Conservation (phyloP, 2,797 vertebrate genomes). For the Champsocephalus esox region DNA sequence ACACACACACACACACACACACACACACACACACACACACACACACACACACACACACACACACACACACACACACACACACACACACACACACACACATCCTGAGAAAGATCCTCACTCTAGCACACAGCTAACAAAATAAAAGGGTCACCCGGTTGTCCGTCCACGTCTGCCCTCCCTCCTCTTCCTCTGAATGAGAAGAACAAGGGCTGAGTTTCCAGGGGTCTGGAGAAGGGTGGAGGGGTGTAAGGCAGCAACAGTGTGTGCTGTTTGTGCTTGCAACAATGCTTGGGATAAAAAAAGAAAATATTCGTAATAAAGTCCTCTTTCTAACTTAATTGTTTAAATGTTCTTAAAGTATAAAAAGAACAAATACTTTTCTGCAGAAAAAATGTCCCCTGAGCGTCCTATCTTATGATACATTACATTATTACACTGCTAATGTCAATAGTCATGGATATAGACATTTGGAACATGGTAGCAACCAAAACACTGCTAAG, state of each 20-base stretch:
- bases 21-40: conserved; percentile 22
- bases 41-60: conserved; percentile 16
- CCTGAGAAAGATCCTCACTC: conserved; percentile 36
- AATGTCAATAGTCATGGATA: background rate
- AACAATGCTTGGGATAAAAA: conserved; percentile 40
- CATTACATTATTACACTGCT: background rate
- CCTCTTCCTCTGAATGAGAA: conserved; percentile 49
- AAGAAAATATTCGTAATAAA: conserved; percentile 3
- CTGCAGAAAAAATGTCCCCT: background rate
- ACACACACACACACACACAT: conserved; percentile 18
- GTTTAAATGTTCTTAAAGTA: background rate
- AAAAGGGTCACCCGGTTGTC: conserved; percentile 56
- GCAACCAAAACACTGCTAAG: background rate
- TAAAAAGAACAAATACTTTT: background rate
- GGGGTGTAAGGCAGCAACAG: conserved; percentile 30
- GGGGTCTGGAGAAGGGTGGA: conserved; percentile 39
- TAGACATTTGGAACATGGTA: too few relatives aligned
- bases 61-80: conserved; percentile 22
- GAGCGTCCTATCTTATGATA: background rate
- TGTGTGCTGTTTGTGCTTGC: conserved; percentile 20
- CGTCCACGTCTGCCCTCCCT: conserved; percentile 34
- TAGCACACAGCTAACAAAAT: conserved; percentile 75
- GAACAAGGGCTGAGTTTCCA: conserved; percentile 66
- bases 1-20: conserved; percentile 15
- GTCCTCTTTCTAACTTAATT: background rate